A percentile compares a stretch with the other conserved stretches of the same genome.
phyloP scores from a whole-genome alignment of 2,888 invertebrate species.

The Antitype chi region DNA sequence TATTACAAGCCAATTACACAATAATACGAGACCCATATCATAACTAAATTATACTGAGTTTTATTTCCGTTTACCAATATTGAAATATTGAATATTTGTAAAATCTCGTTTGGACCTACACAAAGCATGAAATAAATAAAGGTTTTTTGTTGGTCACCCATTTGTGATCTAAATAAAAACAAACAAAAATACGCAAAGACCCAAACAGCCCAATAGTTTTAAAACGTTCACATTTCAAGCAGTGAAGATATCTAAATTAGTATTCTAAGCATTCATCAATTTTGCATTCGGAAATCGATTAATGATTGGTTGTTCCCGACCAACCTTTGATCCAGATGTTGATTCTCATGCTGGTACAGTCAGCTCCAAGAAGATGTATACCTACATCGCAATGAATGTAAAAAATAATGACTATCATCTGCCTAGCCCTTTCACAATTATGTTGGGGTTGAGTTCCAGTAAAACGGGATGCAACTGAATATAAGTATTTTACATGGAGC shows the following conservation, averaged over 20 bases:
- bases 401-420: neutral
- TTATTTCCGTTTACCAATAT: neutral
- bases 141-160: neutral
- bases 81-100: neutral
- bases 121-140: neutral
- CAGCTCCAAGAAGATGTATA: neutral
- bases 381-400: neutral
- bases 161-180: no score
- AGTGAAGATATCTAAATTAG: neutral
- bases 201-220: neutral
- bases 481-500: no score
- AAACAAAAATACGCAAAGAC: neutral
- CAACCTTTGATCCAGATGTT: slow-evolving; percentile 48
- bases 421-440: no score
- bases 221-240: neutral
- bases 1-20: no score
- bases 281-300: slow-evolving; percentile 13
- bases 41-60: neutral
- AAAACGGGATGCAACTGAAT: no score
- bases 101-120: neutral
- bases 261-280: neutral
- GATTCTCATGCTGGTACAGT: slow-evolving; percentile 34
- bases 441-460: no score
- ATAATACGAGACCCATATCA: no score
- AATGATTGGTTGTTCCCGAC: slow-evolving; percentile 1